These are phyloP conservation scores for Tetropium fuscum DNA, from an alignment of 2,888 invertebrate genomes.

Conservation along the genomic window DNA sequence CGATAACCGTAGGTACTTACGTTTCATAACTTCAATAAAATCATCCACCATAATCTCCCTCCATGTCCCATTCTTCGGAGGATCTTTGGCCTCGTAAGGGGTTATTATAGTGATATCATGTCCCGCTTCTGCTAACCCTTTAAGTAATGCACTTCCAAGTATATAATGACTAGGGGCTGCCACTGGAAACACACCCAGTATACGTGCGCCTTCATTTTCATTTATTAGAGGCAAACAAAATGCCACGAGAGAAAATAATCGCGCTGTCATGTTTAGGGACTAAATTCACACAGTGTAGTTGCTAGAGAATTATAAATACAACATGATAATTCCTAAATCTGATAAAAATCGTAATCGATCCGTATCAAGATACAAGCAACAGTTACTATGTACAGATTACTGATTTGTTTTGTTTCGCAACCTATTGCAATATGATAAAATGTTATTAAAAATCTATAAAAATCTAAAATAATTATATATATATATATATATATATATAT, in stretches of 20 bases:
- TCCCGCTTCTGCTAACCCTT: conserved; percentile 46
- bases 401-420: no score
- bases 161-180: conserved; percentile 45
- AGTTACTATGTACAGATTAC: no score
- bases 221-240: background rate
- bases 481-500: no score
- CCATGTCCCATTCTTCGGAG: conserved; percentile 40
- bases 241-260: background rate
- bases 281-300: no score
- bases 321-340: no score
- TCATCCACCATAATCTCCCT: conserved; percentile 34
- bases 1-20: background rate
- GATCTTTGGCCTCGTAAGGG: conserved; percentile 40
- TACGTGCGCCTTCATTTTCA: conserved; percentile 1
- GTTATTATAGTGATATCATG: conserved; percentile 49
- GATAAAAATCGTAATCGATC: no score
- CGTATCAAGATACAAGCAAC: no score
- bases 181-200: conserved; percentile 44
- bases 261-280: conserved; percentile 55
- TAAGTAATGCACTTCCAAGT: conserved; percentile 39
- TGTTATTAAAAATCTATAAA: no score
- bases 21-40: conserved; percentile 16
- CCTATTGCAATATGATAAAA: no score
- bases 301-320: no score
- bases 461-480: no score